phyloP scores from a whole-genome alignment of 2,797 vertebrate species.

The Staurois parvus region DNA sequence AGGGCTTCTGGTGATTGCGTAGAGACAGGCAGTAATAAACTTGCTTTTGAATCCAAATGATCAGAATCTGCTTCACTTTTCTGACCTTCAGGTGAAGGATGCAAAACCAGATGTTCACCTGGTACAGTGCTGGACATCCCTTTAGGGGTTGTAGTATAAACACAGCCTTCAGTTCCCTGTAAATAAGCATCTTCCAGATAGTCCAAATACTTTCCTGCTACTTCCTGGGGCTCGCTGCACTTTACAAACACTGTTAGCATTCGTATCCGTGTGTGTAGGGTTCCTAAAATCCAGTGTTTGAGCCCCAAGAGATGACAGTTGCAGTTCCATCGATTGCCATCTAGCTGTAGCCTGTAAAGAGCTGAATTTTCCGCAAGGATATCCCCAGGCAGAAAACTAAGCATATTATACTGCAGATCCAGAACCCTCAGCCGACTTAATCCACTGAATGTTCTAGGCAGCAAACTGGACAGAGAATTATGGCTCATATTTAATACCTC shows the following conservation, averaged over 20 bases:
- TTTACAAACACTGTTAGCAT: constrained; percentile 87
- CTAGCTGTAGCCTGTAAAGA: constrained; percentile 88
- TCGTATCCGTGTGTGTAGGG: constrained; percentile 85
- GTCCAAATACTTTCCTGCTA: constrained; percentile 90
- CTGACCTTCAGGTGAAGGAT: neutral
- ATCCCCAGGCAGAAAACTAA: constrained; percentile 83
- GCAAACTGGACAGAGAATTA: constrained; percentile 81
- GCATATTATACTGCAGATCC: constrained; percentile 87
- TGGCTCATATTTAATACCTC: constrained; percentile 89
- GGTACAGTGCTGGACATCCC: constrained; percentile 18
- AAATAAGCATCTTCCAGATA: constrained; percentile 86
- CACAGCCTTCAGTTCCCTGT: constrained; percentile 67
- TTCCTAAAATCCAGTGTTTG: constrained; percentile 85
- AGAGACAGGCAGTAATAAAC: neutral
- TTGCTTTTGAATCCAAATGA: neutral
- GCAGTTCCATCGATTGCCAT: constrained; percentile 93
- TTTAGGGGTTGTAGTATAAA: constrained; percentile 22
- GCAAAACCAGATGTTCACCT: neutral
- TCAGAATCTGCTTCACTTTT: neutral
- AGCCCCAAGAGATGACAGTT: constrained; percentile 87
- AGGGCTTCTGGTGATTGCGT: constrained; percentile 6
- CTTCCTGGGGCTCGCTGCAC: constrained; percentile 81
- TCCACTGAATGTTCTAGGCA: constrained; percentile 78
- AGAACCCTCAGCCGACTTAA: constrained; percentile 82
- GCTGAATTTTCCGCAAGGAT: constrained; percentile 82